Conservation (phyloP, 2,888 invertebrate species). For the Hemithea aestivaria region DNA sequence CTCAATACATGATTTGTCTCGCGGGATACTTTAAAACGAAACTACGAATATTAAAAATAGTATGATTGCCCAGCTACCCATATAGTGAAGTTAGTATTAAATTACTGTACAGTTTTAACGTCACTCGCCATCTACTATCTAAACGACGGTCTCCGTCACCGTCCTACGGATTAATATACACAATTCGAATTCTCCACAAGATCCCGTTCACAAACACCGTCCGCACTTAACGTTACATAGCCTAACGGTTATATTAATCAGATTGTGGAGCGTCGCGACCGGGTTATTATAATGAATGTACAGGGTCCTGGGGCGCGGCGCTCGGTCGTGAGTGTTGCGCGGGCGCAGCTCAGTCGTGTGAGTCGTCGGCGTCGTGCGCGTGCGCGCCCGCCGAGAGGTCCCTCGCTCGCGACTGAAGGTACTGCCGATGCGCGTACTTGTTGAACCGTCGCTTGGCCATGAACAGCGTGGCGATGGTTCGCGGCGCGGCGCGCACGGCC, state of each 20-base stretch:
- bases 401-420: conserved; percentile 59
- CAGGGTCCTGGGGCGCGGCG: conserved; percentile 19
- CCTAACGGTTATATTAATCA: conserved; percentile 71
- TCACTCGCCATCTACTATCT: conserved; percentile 65
- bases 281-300: conserved; percentile 42
- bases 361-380: conserved; percentile 14
- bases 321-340: not conserved
- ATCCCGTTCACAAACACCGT: conserved; percentile 32
- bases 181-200: conserved; percentile 32
- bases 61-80: conserved; percentile 77
- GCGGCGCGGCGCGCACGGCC: conserved; percentile 69
- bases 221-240: conserved; percentile 55
- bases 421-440: conserved; percentile 76
- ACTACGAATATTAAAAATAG: conserved; percentile 69
- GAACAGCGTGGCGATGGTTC: conserved; percentile 74
- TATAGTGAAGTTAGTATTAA: conserved; percentile 74
- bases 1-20: conserved; percentile 59
- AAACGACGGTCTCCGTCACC: conserved; percentile 51
- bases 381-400: too few relatives aligned
- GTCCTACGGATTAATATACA: conserved; percentile 44
- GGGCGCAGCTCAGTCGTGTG: conserved; percentile 21
- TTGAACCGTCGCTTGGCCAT: conserved; percentile 77
- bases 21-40: conserved; percentile 55
- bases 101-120: conserved; percentile 70
- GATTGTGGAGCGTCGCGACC: conserved; percentile 36